These are phyloP conservation scores for Halcyon malimbica DNA, from an alignment of 2,113 vertebrate genomes.

Conservation along the genomic window DNA sequence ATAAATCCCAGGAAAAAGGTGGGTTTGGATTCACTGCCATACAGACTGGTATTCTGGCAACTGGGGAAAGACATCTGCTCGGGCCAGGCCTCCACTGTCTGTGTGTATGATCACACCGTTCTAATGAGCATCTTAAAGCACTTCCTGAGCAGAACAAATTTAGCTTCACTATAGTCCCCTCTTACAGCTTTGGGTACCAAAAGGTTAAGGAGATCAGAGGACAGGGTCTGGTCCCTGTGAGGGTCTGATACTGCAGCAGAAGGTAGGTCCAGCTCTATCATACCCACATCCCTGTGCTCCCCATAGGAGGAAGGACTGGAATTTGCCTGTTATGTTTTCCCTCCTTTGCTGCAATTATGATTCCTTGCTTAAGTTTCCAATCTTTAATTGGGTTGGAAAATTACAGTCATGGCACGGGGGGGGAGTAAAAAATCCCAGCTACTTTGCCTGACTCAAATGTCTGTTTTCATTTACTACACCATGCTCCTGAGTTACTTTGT, in stretches of 20 bases:
- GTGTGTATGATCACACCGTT: slow-evolving; percentile 4
- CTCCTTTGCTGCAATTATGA: slow-evolving; percentile 18
- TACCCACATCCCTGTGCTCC: neutral
- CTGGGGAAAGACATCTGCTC: slow-evolving; percentile 44
- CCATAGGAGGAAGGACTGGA: neutral
- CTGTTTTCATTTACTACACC: slow-evolving; percentile 58
- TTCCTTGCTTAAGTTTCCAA: slow-evolving; percentile 48
- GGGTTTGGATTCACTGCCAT: neutral
- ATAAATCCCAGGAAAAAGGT: slow-evolving; percentile 28
- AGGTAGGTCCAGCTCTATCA: neutral
- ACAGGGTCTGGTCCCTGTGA: accelerated
- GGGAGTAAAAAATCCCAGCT: neutral
- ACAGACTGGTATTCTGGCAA: slow-evolving; percentile 6
- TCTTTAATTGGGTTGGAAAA: slow-evolving; percentile 63
- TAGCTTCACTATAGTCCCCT: neutral
- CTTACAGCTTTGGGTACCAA: neutral
- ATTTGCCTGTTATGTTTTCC: slow-evolving; percentile 24
- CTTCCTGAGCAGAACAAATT: neutral
- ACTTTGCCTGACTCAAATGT: slow-evolving; percentile 36
- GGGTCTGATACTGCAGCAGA: neutral
- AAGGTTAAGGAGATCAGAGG: neutral
- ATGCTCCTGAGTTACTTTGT: slow-evolving; percentile 33
- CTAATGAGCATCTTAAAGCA: slow-evolving; percentile 26
- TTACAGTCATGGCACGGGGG: neutral
- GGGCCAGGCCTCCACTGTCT: neutral